A percentile compares a stretch with the other conserved stretches of the same genome.
phyloP scores from a whole-genome alignment of 2,888 invertebrate genomes.

The Clepsis dumicolana region DNA sequence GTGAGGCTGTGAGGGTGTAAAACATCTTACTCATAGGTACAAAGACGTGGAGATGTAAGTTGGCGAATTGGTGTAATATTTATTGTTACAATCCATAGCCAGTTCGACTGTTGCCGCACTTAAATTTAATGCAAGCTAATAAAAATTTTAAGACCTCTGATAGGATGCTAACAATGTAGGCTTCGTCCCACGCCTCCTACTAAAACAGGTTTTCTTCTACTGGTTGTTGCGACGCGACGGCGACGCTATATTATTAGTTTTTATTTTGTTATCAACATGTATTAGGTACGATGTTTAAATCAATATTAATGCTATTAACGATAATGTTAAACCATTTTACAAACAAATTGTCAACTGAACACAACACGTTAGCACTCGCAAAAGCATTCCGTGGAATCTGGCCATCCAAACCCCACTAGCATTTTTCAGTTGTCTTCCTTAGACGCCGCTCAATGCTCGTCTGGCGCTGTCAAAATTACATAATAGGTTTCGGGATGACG shows the following conservation, averaged over 20 bases:
- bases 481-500: neutral
- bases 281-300: neutral
- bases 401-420: slow-evolving; percentile 53
- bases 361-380: slow-evolving; percentile 52
- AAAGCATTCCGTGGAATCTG: slow-evolving; percentile 30
- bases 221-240: neutral
- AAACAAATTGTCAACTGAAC: slow-evolving; percentile 42
- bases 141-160: neutral
- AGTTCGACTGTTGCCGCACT: neutral
- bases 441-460: slow-evolving; percentile 48
- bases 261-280: neutral
- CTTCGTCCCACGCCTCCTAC: neutral
- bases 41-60: neutral
- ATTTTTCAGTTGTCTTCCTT: slow-evolving; percentile 45
- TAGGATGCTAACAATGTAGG: neutral
- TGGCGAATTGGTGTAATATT: slow-evolving; percentile 6
- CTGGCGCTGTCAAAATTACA: slow-evolving; percentile 17
- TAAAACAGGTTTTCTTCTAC: slow-evolving; percentile 9
- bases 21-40: slow-evolving; percentile 29
- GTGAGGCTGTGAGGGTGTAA: slow-evolving; percentile 31
- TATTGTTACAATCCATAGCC: neutral
- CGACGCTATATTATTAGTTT: neutral
- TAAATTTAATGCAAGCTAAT: neutral
- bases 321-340: slow-evolving; percentile 10
- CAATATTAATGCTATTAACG: slow-evolving; percentile 2